These are phyloP conservation scores for Mesitornis unicolor DNA, from an alignment of 2,113 vertebrate species.

Conservation along the genomic window DNA sequence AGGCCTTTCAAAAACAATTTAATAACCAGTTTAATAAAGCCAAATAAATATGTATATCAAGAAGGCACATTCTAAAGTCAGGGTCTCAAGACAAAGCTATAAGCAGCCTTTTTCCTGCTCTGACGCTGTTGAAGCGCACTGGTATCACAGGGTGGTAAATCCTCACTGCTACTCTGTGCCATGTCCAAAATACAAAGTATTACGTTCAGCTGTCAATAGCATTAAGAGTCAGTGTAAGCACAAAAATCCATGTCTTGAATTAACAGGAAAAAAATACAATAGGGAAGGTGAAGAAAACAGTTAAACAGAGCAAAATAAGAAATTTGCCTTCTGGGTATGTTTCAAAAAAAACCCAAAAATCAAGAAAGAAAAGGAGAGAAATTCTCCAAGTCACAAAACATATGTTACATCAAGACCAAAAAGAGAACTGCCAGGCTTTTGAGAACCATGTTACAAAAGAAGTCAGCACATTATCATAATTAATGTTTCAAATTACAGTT, in stretches of 20 bases:
- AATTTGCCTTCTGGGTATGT: neutral
- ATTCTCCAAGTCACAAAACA: slow-evolving; percentile 40
- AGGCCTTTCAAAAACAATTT: neutral
- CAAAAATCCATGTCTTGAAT: slow-evolving; percentile 45
- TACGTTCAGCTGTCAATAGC: neutral
- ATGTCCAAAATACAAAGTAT: neutral
- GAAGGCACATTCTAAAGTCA: neutral
- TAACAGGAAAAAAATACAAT: neutral
- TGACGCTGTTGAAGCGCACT: neutral
- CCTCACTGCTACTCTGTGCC: neutral
- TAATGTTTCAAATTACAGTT: slow-evolving; percentile 68
- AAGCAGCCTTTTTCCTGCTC: neutral
- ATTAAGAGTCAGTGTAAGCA: neutral
- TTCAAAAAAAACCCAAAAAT: neutral
- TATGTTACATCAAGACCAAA: slow-evolving; percentile 7
- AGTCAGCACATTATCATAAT: slow-evolving; percentile 55
- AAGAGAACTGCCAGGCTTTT: slow-evolving; percentile 13
- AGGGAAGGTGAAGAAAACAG: neutral
- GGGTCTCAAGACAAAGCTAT: neutral
- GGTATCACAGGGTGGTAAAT: neutral
- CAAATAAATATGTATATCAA: neutral
- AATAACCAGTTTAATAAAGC: neutral
- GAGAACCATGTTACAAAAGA: slow-evolving; percentile 38
- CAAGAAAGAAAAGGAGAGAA: neutral
- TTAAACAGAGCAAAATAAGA: neutral